phyloP scores from a whole-genome alignment of 1,140 invertebrate species.

The Pygmarrhopalites habei region DNA sequence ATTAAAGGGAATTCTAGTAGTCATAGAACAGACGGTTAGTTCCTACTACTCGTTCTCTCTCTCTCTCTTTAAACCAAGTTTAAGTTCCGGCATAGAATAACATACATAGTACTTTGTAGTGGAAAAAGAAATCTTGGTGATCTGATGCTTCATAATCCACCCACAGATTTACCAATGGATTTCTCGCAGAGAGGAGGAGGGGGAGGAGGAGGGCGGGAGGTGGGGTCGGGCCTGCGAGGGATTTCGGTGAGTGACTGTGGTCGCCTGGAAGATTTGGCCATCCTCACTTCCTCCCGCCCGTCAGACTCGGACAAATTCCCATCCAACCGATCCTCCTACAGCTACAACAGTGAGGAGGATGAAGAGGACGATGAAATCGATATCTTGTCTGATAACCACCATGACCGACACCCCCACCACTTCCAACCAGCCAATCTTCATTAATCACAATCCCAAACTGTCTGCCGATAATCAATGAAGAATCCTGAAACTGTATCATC shows the following conservation, averaged over 20 bases:
- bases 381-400: constrained; percentile 22
- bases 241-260: constrained; percentile 14
- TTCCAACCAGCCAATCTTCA: background rate
- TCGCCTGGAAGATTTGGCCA: constrained; percentile 22
- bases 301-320: constrained; percentile 13
- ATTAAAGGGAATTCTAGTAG: constrained; percentile 17
- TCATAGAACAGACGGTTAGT: constrained; percentile 13
- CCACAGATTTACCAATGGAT: constrained; percentile 35
- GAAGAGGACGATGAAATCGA: constrained; percentile 38
- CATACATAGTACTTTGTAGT: too few relatives aligned
- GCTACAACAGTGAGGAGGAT: constrained; percentile 24
- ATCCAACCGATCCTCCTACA: constrained; percentile 28
- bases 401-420: background rate
- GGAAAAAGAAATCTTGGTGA: too few relatives aligned
- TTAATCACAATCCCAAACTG: too few relatives aligned
- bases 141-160: too few relatives aligned
- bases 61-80: too few relatives aligned
- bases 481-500: too few relatives aligned
- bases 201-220: constrained; percentile 2
- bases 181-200: constrained; percentile 27
- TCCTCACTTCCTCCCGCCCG: background rate
- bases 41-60: too few relatives aligned
- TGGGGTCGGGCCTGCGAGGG: background rate
- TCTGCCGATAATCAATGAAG: too few relatives aligned
- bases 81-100: too few relatives aligned